Percentiles rank a stretch among this genome's conserved stretches.
Conservation (phyloP, 1,140 invertebrate species). For the Tetraneura akinire region DNA sequence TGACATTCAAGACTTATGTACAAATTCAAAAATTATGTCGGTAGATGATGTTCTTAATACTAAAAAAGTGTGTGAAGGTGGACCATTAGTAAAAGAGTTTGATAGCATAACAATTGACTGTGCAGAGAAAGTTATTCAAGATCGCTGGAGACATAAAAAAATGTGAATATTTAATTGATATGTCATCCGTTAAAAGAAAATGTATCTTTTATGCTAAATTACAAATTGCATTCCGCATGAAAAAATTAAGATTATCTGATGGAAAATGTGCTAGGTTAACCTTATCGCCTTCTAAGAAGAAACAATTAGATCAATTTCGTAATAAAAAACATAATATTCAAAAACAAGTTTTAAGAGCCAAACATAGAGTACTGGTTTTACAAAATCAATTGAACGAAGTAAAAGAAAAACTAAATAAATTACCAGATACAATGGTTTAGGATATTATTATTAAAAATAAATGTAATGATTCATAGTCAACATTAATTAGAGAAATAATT, state of each 20-base stretch:
- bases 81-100: background rate
- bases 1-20: background rate
- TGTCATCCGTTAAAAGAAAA: background rate
- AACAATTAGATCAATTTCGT: background rate
- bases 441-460: slow-evolving; percentile 1
- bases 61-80: background rate
- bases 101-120: background rate
- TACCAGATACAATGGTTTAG: background rate
- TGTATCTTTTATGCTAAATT: background rate
- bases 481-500: background rate
- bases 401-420: background rate
- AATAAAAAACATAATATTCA: background rate
- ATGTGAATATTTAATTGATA: background rate
- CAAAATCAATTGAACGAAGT: background rate
- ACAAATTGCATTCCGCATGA: background rate
- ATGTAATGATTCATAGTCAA: background rate
- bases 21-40: background rate
- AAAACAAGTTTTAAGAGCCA: background rate
- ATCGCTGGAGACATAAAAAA: background rate
- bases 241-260: background rate
- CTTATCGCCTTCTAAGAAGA: background rate
- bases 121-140: background rate
- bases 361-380: background rate
- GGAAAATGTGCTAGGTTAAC: background rate
- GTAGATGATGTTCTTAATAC: background rate